Percentiles rank a stretch among this genome's conserved stretches.
phyloP scores from a whole-genome alignment of 2,888 invertebrate species.

The Nomada lathburiana region DNA sequence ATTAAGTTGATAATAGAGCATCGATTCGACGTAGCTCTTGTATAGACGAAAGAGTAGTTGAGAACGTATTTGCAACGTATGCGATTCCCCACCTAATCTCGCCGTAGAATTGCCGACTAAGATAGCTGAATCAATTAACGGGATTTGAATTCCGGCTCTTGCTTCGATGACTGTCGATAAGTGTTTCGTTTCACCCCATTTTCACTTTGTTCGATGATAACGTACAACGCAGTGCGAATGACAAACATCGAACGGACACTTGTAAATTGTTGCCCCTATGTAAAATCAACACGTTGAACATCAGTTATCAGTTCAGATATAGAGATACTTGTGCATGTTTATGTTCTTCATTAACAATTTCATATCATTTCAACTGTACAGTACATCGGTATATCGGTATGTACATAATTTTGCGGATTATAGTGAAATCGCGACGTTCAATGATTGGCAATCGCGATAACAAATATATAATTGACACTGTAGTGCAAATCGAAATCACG shows the following conservation, averaged over 20 bases:
- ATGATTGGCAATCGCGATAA: too few relatives aligned
- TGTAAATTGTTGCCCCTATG: not conserved
- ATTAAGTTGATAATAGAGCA: slow-evolving; percentile 65
- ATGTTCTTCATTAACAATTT: not conserved
- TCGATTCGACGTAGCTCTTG: slow-evolving; percentile 64
- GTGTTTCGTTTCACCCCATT: not conserved
- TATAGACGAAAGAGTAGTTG: slow-evolving; percentile 59
- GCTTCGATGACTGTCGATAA: not conserved
- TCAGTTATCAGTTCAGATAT: not conserved
- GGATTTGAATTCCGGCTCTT: slow-evolving; percentile 44
- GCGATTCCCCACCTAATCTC: slow-evolving; percentile 29
- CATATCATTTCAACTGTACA: not conserved
- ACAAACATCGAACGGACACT: not conserved
- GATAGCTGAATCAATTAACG: slow-evolving; percentile 25
- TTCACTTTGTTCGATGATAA: not conserved
- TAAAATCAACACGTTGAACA: not conserved
- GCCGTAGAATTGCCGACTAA: slow-evolving; percentile 37
- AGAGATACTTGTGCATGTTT: not conserved
- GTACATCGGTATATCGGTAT: too few relatives aligned
- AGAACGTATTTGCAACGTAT: slow-evolving; percentile 50
- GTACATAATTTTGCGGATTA: not conserved
- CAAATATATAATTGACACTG: too few relatives aligned
- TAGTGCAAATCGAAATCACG: slow-evolving; percentile 42
- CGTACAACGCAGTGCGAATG: not conserved
- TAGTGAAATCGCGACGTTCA: too few relatives aligned